Percentiles rank a stretch among this genome's conserved stretches.
Conservation (phyloP, 2,797 vertebrate genomes). For the Potorous gilbertii region DNA sequence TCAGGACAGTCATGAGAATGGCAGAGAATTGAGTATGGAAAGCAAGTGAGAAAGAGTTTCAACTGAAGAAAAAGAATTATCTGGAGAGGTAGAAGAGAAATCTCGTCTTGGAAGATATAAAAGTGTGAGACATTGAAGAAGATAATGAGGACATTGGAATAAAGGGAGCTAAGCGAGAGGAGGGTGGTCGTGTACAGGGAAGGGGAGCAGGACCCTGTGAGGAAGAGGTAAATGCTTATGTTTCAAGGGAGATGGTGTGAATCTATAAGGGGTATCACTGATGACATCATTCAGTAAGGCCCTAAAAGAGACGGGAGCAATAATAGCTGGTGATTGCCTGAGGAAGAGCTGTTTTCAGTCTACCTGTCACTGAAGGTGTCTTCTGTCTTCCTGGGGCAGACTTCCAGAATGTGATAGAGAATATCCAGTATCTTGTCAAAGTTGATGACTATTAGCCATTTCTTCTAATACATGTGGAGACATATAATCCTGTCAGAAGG, state of each 20-base stretch:
- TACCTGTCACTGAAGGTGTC: neutral
- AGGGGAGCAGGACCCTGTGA: neutral
- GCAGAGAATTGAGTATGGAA: neutral
- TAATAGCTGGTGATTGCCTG: neutral
- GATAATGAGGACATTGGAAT: neutral
- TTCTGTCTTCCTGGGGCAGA: neutral
- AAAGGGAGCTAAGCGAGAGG: neutral
- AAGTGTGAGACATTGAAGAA: neutral
- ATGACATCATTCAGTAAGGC: neutral
- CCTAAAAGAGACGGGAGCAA: neutral
- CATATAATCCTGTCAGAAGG: neutral
- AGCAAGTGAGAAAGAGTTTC: neutral
- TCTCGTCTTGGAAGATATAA: neutral
- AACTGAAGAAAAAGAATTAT: neutral
- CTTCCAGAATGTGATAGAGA: neutral
- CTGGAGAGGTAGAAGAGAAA: neutral
- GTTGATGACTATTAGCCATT: neutral
- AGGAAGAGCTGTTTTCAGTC: neutral
- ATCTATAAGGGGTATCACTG: neutral
- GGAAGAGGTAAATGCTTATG: neutral
- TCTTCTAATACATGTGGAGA: neutral
- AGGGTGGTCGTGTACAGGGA: neutral
- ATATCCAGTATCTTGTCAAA: neutral
- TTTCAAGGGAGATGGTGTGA: neutral
- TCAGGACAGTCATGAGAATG: neutral